Base-by-base conservation (phyloP, 92 coral and sea anemone genomes). In the Epizoanthus illoricatus region DNA sequence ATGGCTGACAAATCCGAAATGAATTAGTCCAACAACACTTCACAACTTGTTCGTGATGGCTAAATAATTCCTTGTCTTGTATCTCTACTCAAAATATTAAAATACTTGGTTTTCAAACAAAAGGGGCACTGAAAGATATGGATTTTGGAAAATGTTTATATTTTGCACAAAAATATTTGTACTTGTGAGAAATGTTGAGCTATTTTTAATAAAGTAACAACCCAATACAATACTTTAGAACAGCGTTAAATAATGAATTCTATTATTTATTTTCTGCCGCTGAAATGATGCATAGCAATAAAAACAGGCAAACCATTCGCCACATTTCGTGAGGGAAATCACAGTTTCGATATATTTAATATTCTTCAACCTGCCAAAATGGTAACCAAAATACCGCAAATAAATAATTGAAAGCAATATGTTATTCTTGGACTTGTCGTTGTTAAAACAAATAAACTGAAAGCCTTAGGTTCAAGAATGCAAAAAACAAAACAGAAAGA, bases 391-490 rank as follows among this genome's bases (percentile, higher is more conserved):
- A 54, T 23, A 21, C 80, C 80, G 45, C 80, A 13, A 36, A 56
- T 74, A 74, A 74, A 74, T 55, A 74, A 74, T 54, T 74, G 59
- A 72, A 49, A 9, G 40, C 18, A 47, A 72, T 19, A 10, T 21
- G 28, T 67, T 33, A 15, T 65, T 9, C n/a, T 39, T 23, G 41
- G 16, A 24, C 55, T 8, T 6, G 55, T 6, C 55, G 10, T 49
- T 49, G 42, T 65, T 24, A 24, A 65, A 13, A 39, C 12, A 67
- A 36, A 7, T 13, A 36, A 39, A 41, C 18, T 1, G 28, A 65
- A 9, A 19, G 16, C 72, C 42, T 41, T 16, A 13, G 17, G 7
- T 41, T 16, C n/a, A 23, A 36, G 18, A 67, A 39, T 41, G 49
- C 1, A 39, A 15, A 67, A 39, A 67, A 19, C 1, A 45, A 49